A percentile compares a stretch with the other conserved stretches of the same genome.
phyloP scores from a whole-genome alignment of 2,888 invertebrate species.

The Amphipoea lucens region DNA sequence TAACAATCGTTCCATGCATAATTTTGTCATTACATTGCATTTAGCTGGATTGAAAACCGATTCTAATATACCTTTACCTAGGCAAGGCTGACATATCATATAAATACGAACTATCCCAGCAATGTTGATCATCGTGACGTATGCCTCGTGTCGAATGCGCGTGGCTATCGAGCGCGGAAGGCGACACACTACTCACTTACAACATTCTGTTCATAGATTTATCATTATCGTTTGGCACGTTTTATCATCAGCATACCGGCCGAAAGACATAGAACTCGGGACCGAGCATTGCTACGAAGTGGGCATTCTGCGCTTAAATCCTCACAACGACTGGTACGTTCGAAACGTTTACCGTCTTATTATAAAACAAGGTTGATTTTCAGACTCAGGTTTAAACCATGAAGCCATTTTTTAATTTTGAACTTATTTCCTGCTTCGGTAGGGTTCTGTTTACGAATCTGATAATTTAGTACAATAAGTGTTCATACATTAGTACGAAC shows the following conservation, averaged over 20 bases:
- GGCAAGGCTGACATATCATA: conserved; percentile 19
- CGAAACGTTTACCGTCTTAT: neutral
- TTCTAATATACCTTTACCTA: neutral
- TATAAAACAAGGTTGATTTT: neutral
- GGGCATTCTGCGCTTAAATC: no score
- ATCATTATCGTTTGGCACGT: conserved; percentile 18
- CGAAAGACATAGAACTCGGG: neutral
- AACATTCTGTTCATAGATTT: conserved; percentile 25
- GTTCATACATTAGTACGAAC: no score
- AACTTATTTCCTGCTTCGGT: neutral
- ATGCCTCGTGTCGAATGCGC: conserved; percentile 55
- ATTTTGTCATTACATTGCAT: neutral
- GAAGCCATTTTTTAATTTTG: neutral
- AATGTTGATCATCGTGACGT: conserved; percentile 51
- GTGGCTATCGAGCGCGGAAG: conserved; percentile 66
- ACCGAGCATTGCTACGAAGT: neutral
- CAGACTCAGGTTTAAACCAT: neutral
- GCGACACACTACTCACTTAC: conserved; percentile 63
- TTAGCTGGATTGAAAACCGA: conserved; percentile 16
- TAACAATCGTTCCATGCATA: neutral
- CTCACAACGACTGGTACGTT: neutral
- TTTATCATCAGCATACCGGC: neutral
- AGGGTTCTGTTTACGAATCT: neutral
- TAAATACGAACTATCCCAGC: conserved; percentile 31
- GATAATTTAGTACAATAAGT: neutral